Base-by-base conservation (phyloP, 2,113 vertebrate genomes). In the Sinocyclocheilus grahami region DNA sequence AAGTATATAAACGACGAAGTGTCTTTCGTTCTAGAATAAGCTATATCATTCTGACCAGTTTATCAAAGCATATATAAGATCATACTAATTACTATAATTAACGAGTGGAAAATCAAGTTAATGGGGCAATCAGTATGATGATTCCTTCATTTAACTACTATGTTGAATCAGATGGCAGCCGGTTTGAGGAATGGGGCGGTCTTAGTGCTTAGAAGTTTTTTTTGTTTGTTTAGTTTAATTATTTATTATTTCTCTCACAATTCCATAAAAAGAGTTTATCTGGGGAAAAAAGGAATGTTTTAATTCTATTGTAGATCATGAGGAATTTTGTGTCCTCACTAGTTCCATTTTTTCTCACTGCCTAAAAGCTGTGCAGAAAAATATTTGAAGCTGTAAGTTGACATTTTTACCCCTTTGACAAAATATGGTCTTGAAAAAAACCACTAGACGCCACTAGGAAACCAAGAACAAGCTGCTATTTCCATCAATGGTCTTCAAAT, bases 11-110 rank as follows among this genome's bases (percentile, higher is more conserved):
- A 27, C 8, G 46, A 11, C 1, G 1, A 12, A 48, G 46, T 30
- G 75, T n/a, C 13, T 37, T 30, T 18, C 42, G 3, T 51, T 67
- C 3, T 83, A 42, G 72, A 74, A 60, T 74, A 0, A 74, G 30
- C 60, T 27, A 83, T 67, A 37, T 65, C 0, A 55, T 76, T 83
- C 37, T 72, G 63, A 60, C 65, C 82, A 16, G 27, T 83, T 85
- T 74, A 83, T 85, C 33, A 83, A 37, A 63, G 27, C 53, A 78
- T 74, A 63, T 82, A 27, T 89, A 85, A 75, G 67, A 87, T 85
- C 83, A 87, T 53, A 72, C 55, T 83, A 69, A 87, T 79, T 85
- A 85, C 27, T 69, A 42, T 89, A 87, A 89, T 87, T 84, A 87
- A 48, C 67, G 39, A 81, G 30, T 30, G 53, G 42, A 69, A 86